Base-by-base conservation (phyloP, 2,888 invertebrate genomes). In the Melanostoma scalare region DNA sequence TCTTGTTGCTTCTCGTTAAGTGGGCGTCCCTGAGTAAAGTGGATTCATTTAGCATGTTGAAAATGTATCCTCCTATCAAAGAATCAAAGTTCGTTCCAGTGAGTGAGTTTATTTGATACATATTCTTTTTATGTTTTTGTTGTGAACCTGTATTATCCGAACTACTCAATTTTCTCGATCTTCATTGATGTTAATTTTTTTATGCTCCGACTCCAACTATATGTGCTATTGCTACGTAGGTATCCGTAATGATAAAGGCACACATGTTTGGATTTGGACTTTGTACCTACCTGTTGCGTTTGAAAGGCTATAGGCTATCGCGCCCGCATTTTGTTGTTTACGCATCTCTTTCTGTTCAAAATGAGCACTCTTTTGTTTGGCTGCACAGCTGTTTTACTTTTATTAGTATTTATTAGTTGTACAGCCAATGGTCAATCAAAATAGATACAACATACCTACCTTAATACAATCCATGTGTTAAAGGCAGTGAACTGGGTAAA, bases 1-100 rank as follows among this genome's bases (percentile, higher is more conserved):
- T 67, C 68, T 53, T 74, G 20, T 50, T 63, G 5, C 67, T 38
- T 65, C 74, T 60, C 60, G 46, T 55, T 48, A 30, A 79, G 74
- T 84, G 69, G 79, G 53, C 56, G 79, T 79, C 79, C 79, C 69
- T 84, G 84, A 84, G 56, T 33, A 40, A 38, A 60, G 30, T 61
- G 71, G 67, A 65, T 84, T 73, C 2, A 63, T 76, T 81, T 65
- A 33, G 3, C 10, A 60, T 33, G 6, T 10, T 9, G 2, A 44
- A 33, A 44, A 60, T 33, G 2, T 44, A 10, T 44, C 44, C 6
- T 1, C 6, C 2, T 33, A n/a, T 42, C 4, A 20, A 20, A 20
- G 20, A 20, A 20, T 20, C 20, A 20, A 20, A 30, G 56, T 30
- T 40, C 6, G 5, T 8, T 20, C 4, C 5, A 40, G 5, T 55